Evolutionary conservation across 2,797 vertebrate species (phyloP).

Genomic region (Danio choprae): DNA sequence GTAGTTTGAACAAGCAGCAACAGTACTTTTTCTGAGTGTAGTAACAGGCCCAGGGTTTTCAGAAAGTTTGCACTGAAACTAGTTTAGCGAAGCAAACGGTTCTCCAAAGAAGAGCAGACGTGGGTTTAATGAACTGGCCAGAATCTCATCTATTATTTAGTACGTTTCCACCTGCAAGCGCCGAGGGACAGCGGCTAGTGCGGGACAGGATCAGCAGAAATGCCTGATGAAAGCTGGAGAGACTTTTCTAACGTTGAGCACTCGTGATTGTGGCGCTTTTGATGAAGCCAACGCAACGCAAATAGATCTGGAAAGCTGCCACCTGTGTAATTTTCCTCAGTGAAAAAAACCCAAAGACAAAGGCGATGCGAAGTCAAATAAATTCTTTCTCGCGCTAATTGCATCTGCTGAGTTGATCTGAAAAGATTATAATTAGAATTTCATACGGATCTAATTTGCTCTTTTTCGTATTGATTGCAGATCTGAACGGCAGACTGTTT

Average conservation of each 20-base stretch:
- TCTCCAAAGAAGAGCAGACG: conserved; percentile 58
- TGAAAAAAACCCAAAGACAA: not conserved
- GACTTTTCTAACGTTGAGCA: conserved; percentile 17
- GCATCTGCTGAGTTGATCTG: conserved; percentile 38
- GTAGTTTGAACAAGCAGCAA: too few species aligned
- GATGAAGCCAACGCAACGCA: conserved; percentile 31
- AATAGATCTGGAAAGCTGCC: conserved; percentile 31
- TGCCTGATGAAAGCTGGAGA: conserved; percentile 28
- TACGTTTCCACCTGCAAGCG: conserved; percentile 55
- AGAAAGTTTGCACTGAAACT: conserved; percentile 39
- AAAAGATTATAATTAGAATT: conserved; percentile 48
- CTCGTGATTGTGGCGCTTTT: conserved; percentile 14
- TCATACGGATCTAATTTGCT: conserved; percentile 45
- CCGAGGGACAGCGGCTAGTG: conserved; percentile 37
- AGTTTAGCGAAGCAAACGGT: conserved; percentile 55
- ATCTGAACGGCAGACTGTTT: conserved; percentile 38
- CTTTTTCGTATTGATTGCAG: conserved; percentile 39
- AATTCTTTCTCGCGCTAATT: conserved; percentile 34
- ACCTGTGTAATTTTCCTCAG: conserved; percentile 25
- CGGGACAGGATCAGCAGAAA: conserved; percentile 37
- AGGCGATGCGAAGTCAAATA: not conserved
- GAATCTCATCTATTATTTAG: conserved; percentile 65
- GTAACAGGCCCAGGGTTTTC: too few species aligned
- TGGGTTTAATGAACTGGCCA: conserved; percentile 63
- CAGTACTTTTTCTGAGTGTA: too few species aligned